Base-by-base conservation (phyloP, 1,140 invertebrate genomes). In the Trachelipus rathkii region DNA sequence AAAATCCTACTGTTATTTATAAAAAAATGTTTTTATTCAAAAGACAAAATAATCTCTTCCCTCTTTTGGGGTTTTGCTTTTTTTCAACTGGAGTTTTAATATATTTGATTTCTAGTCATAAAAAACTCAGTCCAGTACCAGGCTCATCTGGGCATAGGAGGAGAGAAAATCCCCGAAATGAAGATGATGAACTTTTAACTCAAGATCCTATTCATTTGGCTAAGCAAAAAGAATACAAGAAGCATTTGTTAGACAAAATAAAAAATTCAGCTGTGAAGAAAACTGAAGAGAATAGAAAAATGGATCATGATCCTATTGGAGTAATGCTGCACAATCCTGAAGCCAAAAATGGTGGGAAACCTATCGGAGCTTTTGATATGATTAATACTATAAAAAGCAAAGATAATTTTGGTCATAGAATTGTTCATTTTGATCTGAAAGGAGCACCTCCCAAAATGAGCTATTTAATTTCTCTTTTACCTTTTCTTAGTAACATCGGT, bases 391-490 rank as follows among this genome's bases (percentile, higher is more conserved):
- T 74, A 15, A 72, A 53, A 33, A 33, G 2, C 33, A 74, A 76
- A 66, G 73, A 67, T 45, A 74, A 79, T 45, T 67, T 79, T 11
- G 76, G 76, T 19, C 79, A 81, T 66, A 78, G 72, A 75, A 78
- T 81, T 73, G 79, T 87, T 44, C 86, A 87, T 81, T 81, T 87
- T 9, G 86, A 87, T 83, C 79, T 87, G n/a, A 87, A 87, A 82
- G 86, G 86, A 53, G 86, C 84, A 19, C 82, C 86, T n/a, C 85
- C 84, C 24, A 86, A 78, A 66, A 66, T 83, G 11, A 72, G 76
- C 11, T 85, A 83, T 77, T 81, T 84, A 67, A 82, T 81, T 50
- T 76, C 86, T 71, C 73, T 87, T 3, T 86, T 87, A 77, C 85
- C 86, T 44, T 81, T 88, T 71, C 79, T 89, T 10, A 84, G 84